These are phyloP conservation scores for Pelodiscus sinensis DNA, from an alignment of 2,113 vertebrate genomes.

Conservation along the genomic window DNA sequence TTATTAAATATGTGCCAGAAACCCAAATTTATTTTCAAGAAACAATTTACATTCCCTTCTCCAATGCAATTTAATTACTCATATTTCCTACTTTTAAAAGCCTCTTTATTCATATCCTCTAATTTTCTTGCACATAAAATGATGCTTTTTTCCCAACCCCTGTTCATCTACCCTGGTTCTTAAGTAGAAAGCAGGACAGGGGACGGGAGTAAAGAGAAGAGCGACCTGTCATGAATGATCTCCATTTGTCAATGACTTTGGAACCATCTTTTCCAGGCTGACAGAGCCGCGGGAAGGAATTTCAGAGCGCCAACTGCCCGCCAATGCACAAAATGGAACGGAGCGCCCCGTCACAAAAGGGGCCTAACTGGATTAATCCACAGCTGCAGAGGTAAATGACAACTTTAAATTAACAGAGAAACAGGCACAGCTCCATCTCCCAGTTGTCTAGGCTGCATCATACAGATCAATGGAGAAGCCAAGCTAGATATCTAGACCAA, in stretches of 20 bases:
- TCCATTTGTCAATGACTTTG: neutral
- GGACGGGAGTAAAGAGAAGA: neutral
- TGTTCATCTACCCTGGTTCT: neutral
- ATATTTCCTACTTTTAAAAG: slow-evolving; percentile 16
- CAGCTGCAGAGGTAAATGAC: neutral
- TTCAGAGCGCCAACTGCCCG: neutral
- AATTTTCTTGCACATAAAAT: neutral
- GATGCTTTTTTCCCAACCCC: neutral
- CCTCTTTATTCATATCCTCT: neutral
- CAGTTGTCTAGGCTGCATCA: neutral
- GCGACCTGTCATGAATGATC: neutral
- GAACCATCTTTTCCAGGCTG: neutral
- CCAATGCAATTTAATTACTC: slow-evolving; percentile 43
- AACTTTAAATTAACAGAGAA: neutral
- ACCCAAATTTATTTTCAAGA: slow-evolving; percentile 40
- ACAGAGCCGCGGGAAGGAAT: neutral
- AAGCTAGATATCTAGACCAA: neutral
- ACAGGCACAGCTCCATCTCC: neutral
- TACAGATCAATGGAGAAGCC: neutral
- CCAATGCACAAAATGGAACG: neutral
- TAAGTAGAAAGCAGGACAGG: neutral
- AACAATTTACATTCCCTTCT: slow-evolving; percentile 30
- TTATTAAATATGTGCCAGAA: slow-evolving; percentile 46
- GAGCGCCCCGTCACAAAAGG: neutral
- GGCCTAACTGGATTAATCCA: rapidly evolving